Conservation (phyloP, 2,113 vertebrate genomes). For the Silurus glanis region DNA sequence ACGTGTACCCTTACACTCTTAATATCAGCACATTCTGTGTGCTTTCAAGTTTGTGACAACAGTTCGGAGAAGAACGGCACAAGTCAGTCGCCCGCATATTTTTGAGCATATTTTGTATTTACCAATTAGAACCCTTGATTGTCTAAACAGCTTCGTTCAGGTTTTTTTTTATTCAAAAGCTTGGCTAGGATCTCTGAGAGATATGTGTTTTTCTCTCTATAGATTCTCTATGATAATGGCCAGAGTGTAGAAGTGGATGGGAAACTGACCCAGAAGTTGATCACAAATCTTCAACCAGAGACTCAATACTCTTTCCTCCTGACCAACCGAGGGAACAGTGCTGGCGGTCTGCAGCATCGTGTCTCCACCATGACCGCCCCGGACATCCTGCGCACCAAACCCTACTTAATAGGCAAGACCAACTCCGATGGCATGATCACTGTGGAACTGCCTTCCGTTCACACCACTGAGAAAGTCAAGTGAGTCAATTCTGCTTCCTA, state of each 20-base stretch:
- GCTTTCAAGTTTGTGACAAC: neutral
- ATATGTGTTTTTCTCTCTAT: constrained; percentile 12
- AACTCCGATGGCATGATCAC: constrained; percentile 95
- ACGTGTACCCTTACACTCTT: no score
- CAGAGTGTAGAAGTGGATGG: constrained; percentile 97
- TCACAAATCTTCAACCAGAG: constrained; percentile 94
- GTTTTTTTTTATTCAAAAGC: neutral
- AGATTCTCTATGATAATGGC: constrained; percentile 98
- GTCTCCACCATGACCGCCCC: constrained; percentile 94
- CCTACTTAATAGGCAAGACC: constrained; percentile 89
- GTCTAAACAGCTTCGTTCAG: neutral
- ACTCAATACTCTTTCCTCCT: constrained; percentile 96
- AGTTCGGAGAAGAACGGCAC: neutral
- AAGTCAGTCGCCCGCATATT: neutral
- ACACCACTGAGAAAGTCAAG: constrained; percentile 89
- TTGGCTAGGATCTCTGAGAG: neutral
- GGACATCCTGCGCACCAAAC: constrained; percentile 90
- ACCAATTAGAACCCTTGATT: neutral
- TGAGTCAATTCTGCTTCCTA: constrained; percentile 61
- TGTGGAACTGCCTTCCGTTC: constrained; percentile 88
- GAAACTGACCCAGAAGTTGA: constrained; percentile 91
- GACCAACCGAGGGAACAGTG: constrained; percentile 96
- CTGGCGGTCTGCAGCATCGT: constrained; percentile 93
- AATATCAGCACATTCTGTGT: neutral
- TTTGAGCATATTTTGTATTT: neutral